These are phyloP conservation scores for Crossocerus cetratus DNA, from an alignment of 2,888 invertebrate species.

Conservation along the genomic window DNA sequence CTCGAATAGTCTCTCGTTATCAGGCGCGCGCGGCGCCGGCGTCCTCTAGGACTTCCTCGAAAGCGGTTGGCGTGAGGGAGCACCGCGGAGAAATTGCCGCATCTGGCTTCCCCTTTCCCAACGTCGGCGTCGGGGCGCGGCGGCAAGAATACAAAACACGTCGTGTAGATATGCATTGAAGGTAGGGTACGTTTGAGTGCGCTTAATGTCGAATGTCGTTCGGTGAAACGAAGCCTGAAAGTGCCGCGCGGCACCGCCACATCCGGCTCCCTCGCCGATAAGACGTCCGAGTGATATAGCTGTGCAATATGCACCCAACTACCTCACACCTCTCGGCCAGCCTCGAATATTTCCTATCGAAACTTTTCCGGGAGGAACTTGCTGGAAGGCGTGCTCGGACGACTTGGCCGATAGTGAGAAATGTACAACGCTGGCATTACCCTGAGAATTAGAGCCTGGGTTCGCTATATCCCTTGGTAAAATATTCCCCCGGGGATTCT, in stretches of 20 bases:
- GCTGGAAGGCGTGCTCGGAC: too few species aligned
- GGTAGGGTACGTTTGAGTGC: conserved; percentile 33
- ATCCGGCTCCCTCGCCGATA: neutral
- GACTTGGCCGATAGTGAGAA: too few species aligned
- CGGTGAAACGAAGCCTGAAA: conserved; percentile 47
- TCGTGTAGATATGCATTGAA: conserved; percentile 8
- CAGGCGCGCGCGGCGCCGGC: neutral
- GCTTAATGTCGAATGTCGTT: conserved; percentile 57
- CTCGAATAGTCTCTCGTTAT: conserved; percentile 32
- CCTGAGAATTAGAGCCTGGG: too few species aligned
- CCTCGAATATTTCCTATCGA: too few species aligned
- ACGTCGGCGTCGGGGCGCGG: too few species aligned
- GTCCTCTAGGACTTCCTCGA: conserved; percentile 22
- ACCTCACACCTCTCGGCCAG: too few species aligned
- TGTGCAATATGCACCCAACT: conserved; percentile 4
- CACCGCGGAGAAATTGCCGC: conserved; percentile 12
- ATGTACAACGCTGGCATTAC: too few species aligned
- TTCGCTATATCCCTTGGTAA: too few species aligned
- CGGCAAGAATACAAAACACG: neutral
- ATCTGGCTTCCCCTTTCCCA: conserved; percentile 14
- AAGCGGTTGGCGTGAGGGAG: neutral
- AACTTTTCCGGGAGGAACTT: too few species aligned
- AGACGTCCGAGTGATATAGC: neutral
- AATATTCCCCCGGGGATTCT: too few species aligned
- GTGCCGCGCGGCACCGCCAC: neutral